Conservation (phyloP, 1,140 invertebrate species). For the Rhagoletis pomonella region DNA sequence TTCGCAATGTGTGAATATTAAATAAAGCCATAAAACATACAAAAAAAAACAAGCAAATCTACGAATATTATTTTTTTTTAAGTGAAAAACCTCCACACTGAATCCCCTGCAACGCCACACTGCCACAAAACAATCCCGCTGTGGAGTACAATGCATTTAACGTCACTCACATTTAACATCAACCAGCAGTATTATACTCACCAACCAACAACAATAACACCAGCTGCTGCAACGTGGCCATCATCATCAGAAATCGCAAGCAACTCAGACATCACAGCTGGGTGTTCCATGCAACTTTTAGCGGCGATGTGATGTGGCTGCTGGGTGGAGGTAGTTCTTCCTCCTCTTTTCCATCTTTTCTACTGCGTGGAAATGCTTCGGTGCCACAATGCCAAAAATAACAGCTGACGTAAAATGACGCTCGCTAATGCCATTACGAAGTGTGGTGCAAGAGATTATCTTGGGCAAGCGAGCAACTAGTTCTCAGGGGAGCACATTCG, state of each 20-base stretch:
- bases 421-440: background rate
- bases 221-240: background rate
- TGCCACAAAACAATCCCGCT: background rate
- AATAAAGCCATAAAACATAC: background rate
- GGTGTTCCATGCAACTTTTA: conserved; percentile 24
- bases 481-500: background rate
- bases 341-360: background rate
- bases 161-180: conserved; percentile 27
- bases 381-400: conserved; percentile 38
- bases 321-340: background rate
- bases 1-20: background rate
- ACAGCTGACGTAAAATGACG: background rate
- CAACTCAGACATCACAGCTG: background rate
- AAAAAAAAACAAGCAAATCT: background rate
- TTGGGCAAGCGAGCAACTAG: background rate
- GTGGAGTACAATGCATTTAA: conserved; percentile 7
- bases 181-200: conserved; percentile 10
- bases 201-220: background rate
- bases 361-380: background rate
- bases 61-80: background rate
- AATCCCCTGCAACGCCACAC: background rate
- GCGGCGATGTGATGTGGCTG: background rate
- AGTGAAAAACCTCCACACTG: background rate
- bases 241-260: background rate
- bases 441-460: background rate